Base-by-base conservation (phyloP, 2,797 vertebrate genomes). In the Novumbra hubbsi region DNA sequence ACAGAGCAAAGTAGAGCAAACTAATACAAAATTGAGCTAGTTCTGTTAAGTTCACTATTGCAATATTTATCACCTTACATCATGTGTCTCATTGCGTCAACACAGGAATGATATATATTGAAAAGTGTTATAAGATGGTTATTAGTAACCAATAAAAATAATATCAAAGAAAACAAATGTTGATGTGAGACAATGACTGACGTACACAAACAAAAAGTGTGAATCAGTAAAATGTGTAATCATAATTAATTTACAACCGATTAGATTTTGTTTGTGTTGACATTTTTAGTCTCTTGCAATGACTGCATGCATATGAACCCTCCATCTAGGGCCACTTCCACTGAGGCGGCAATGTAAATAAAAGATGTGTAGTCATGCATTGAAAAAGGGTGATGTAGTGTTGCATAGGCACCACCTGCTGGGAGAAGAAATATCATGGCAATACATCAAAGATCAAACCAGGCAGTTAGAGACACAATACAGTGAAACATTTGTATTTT, bases 361-460 rank as follows among this genome's bases (percentile, higher is more conserved):
- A 24, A 57, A 57, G 16, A 21, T 57, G 2, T 57, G 4, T 3
- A 57, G 17, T 60, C 21, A 27, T 24, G n/a, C 2, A 9, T 60
- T 21, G 55, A 27, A 12, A 60, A 6, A 24, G 55, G 21, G 21
- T 5, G 62, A 64, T 57, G 60, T 9, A 38, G 60, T 45, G 41
- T 48, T 27, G 48, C 65, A 21, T 34, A 30, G 55, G 65, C 30
- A 49, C 49, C 65, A 49, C 73, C 73, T 74, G 27, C 64, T 68
- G 65, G 73, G 15, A 34, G 9, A 67, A 73, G 38, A 60, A 19
- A 67, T 11, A 57, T 57, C 17, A 24, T 60, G 21, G 24, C n/a
- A 60, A 60, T 12, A 21, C 55, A 45, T 38, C 34, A 4, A 7
- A 38, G 5, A 38, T 38, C 34, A 38, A 38, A 38, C 34, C 1